Percentiles rank a stretch among this genome's conserved stretches.
phyloP scores from a whole-genome alignment of 2,113 vertebrate genomes.

The Corythoichthys haematopterus region DNA sequence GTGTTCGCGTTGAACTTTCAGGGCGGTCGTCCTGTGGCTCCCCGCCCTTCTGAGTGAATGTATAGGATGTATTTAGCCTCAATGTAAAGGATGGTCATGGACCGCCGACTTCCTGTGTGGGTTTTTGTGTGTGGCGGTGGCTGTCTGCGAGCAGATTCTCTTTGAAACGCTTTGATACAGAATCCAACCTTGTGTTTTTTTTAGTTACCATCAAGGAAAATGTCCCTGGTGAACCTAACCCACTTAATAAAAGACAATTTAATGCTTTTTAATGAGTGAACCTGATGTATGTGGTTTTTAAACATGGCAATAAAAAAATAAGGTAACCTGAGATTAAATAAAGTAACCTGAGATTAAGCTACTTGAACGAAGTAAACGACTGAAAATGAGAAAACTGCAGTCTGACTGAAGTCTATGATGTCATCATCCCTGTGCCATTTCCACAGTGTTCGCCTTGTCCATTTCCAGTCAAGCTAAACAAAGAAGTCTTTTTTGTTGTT shows the following conservation, averaged over 20 bases:
- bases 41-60: conserved; percentile 32
- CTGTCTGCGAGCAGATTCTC: conserved; percentile 26
- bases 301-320: too few relatives aligned
- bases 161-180: conserved; percentile 5
- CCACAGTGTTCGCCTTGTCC: background rate
- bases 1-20: conserved; percentile 49
- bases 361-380: background rate
- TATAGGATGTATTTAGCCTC: conserved; percentile 25
- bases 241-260: background rate
- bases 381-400: background rate
- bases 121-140: background rate
- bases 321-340: background rate
- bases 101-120: conserved; percentile 18
- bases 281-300: background rate
- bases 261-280: background rate
- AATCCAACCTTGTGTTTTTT: background rate
- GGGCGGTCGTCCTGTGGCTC: conserved; percentile 47
- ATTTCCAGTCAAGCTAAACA: background rate
- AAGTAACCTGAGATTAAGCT: background rate
- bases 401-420: background rate
- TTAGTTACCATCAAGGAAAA: background rate
- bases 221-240: background rate
- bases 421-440: background rate
- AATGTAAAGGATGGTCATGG: conserved; percentile 1
- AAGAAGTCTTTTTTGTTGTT: background rate